Conservation (phyloP, 2,797 vertebrate species). For the Eospalax fontanierii region DNA sequence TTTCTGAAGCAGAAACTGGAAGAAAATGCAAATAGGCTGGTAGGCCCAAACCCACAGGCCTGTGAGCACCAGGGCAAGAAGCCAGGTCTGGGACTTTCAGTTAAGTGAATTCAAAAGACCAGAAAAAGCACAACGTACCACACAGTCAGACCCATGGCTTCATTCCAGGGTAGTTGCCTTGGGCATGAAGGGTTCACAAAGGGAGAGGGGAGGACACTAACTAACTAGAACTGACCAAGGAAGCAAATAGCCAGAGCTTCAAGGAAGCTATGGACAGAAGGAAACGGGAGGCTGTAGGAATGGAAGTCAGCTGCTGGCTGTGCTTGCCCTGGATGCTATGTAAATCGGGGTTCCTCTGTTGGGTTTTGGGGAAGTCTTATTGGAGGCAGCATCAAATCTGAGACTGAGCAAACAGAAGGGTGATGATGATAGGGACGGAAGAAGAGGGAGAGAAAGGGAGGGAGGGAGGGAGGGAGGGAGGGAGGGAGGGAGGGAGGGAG, state of each 20-base stretch:
- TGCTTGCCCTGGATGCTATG: not conserved
- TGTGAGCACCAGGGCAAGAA: not conserved
- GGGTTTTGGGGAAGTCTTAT: not conserved
- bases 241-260: not conserved
- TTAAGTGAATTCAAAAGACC: not conserved
- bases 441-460: not conserved
- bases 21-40: not conserved
- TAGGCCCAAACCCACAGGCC: not conserved
- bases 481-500: not conserved
- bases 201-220: not conserved
- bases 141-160: not conserved
- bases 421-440: no score
- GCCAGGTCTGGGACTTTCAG: not conserved
- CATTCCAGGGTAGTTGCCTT: not conserved
- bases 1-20: slow-evolving; percentile 36
- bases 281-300: not conserved
- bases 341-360: no score
- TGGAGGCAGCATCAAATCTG: not conserved
- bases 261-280: not conserved
- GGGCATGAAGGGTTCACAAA: not conserved
- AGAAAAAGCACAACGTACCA: not conserved
- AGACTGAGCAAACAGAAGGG: not conserved
- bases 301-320: not conserved
- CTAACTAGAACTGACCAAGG: not conserved
- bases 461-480: fast-evolving